A percentile compares a stretch with the other conserved stretches of the same genome.
Conservation (phyloP, 2,888 invertebrate genomes). For the Bimastos eiseni region DNA sequence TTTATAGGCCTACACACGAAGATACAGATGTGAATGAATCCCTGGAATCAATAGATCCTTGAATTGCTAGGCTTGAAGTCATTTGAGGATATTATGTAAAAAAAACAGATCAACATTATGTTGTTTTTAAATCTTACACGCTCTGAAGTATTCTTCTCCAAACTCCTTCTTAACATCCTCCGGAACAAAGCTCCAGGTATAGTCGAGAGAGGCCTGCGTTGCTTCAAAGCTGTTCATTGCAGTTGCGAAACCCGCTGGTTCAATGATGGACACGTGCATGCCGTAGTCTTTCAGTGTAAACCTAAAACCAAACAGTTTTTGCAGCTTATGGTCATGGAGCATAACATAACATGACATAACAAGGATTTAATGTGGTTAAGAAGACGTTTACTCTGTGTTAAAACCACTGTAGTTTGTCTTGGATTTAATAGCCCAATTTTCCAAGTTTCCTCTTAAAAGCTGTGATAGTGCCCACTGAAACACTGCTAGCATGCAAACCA, state of each 20-base stretch:
- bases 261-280: neutral
- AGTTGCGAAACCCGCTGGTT: constrained; percentile 6
- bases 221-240: constrained; percentile 19
- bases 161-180: constrained; percentile 7
- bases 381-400: too few species aligned
- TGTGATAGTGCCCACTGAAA: too few species aligned
- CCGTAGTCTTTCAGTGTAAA: neutral
- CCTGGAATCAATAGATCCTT: neutral
- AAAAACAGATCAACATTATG: neutral
- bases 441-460: too few species aligned
- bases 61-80: neutral
- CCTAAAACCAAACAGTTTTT: neutral
- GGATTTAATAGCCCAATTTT: too few species aligned
- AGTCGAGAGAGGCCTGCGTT: constrained; percentile 1
- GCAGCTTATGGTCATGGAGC: too few species aligned
- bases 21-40: too few species aligned
- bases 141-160: neutral
- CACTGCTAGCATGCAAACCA: too few species aligned
- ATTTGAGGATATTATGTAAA: neutral
- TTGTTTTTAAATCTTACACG: neutral
- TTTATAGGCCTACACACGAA: too few species aligned
- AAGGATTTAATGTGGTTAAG: too few species aligned
- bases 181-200: constrained; percentile 15
- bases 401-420: too few species aligned
- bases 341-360: too few species aligned